These are phyloP conservation scores for Cynopterus brachyotis DNA, from an alignment of 2,113 vertebrate genomes.

Conservation along the genomic window DNA sequence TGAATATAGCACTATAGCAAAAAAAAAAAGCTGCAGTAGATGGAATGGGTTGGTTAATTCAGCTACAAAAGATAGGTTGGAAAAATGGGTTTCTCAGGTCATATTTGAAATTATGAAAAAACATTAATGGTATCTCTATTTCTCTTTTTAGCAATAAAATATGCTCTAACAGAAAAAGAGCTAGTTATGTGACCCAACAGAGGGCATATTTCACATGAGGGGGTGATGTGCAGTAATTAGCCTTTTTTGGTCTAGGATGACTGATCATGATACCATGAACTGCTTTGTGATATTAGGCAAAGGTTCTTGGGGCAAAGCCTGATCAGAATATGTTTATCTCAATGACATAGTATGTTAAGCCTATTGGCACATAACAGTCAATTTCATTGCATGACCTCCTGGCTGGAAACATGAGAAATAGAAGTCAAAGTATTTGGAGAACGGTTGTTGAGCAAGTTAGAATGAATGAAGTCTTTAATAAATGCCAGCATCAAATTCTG, in stretches of 20 bases:
- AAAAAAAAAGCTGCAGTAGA: background rate
- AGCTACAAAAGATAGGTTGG: background rate
- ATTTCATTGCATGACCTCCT: constrained; percentile 84
- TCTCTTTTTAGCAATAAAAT: constrained; percentile 10
- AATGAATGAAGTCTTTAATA: constrained; percentile 87
- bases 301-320: constrained; percentile 71
- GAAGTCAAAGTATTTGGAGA: constrained; percentile 83
- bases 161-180: background rate
- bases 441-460: constrained; percentile 85
- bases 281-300: constrained; percentile 69
- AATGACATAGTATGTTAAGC: constrained; percentile 81
- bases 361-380: constrained; percentile 76
- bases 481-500: constrained; percentile 81
- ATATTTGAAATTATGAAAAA: background rate
- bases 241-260: constrained; percentile 22
- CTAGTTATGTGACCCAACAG: background rate
- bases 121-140: background rate
- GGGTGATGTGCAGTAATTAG: background rate
- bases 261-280: constrained; percentile 11
- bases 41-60: constrained; percentile 5
- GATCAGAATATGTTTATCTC: constrained; percentile 71
- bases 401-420: constrained; percentile 82
- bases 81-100: background rate
- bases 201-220: background rate
- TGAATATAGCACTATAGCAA: background rate